phyloP scores from a whole-genome alignment of 1,140 invertebrate genomes.

The Drosophila parvula region DNA sequence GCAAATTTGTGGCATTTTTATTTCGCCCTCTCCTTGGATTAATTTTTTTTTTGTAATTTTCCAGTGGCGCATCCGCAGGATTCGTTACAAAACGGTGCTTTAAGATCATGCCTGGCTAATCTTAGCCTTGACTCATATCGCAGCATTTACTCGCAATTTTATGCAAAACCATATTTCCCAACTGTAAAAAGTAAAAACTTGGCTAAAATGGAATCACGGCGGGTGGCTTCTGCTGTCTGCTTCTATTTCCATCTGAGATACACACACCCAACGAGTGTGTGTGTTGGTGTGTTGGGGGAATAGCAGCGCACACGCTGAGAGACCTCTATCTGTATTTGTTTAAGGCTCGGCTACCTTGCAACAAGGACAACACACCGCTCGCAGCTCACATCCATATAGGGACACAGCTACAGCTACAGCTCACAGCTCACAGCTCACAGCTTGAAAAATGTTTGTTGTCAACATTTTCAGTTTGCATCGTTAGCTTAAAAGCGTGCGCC shows the following conservation, averaged over 20 bases:
- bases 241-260: slow-evolving; percentile 54
- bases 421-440: slow-evolving; percentile 57
- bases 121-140: slow-evolving; percentile 60
- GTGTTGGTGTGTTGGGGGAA: slow-evolving; percentile 4
- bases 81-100: slow-evolving; percentile 56
- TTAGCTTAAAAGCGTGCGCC: slow-evolving; percentile 77
- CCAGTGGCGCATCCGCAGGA: slow-evolving; percentile 23
- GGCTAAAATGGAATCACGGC: slow-evolving; percentile 76
- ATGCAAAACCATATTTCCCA: slow-evolving; percentile 78
- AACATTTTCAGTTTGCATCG: slow-evolving; percentile 83
- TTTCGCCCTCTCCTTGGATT: slow-evolving; percentile 31
- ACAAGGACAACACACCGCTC: slow-evolving; percentile 53
- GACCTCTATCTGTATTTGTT: slow-evolving; percentile 62
- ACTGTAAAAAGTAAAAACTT: slow-evolving; percentile 52
- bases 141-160: slow-evolving; percentile 65
- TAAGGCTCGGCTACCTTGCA: slow-evolving; percentile 67
- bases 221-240: slow-evolving; percentile 54
- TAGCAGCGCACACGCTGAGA: slow-evolving; percentile 15
- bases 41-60: slow-evolving; percentile 54
- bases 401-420: slow-evolving; percentile 33
- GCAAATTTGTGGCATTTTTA: slow-evolving; percentile 57
- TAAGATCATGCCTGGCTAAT: slow-evolving; percentile 62
- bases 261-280: slow-evolving; percentile 10
- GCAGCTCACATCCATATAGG: slow-evolving; percentile 52
- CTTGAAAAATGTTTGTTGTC: slow-evolving; percentile 83